Percentiles rank a stretch among this genome's conserved stretches.
Conservation (phyloP, 1,140 invertebrate genomes). For the Halictus rubicundus region DNA sequence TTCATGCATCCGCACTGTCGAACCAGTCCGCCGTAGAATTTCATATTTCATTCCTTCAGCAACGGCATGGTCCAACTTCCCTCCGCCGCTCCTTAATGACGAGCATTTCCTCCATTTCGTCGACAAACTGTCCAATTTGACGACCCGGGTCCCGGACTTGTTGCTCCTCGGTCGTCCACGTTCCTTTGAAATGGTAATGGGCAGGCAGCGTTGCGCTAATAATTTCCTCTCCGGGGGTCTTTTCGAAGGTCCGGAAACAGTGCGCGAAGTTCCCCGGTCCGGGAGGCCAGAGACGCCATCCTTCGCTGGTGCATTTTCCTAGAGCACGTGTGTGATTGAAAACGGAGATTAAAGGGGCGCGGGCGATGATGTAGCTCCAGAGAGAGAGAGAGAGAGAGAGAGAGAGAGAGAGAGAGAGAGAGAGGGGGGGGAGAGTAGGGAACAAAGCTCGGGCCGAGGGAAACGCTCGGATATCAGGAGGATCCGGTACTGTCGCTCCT, state of each 20-base stretch:
- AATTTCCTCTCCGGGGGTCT: neutral
- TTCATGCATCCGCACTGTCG: neutral
- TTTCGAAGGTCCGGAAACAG: neutral
- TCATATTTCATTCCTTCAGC: neutral
- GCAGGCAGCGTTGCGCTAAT: neutral
- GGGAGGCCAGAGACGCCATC: too few relatives aligned
- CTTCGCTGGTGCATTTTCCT: constrained; percentile 7
- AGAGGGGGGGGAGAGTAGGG: neutral
- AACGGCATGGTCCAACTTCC: too few relatives aligned
- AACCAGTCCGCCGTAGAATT: neutral
- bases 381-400: too few relatives aligned
- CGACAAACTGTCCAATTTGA: constrained; percentile 8
- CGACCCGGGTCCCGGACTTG: constrained; percentile 14
- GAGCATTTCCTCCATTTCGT: neutral
- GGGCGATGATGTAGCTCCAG: too few relatives aligned
- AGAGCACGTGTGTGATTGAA: constrained; percentile 39
- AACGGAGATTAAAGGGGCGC: constrained; percentile 55
- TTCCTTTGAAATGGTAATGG: constrained; percentile 30
- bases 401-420: too few relatives aligned
- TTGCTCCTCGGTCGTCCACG: neutral
- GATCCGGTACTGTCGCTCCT: constrained; percentile 12
- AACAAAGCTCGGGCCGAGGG: neutral
- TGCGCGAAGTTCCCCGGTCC: neutral
- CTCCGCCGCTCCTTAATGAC: neutral
- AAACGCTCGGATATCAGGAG: constrained; percentile 45